phyloP scores from a whole-genome alignment of 2,113 vertebrate species.

The Colaptes auratus region DNA sequence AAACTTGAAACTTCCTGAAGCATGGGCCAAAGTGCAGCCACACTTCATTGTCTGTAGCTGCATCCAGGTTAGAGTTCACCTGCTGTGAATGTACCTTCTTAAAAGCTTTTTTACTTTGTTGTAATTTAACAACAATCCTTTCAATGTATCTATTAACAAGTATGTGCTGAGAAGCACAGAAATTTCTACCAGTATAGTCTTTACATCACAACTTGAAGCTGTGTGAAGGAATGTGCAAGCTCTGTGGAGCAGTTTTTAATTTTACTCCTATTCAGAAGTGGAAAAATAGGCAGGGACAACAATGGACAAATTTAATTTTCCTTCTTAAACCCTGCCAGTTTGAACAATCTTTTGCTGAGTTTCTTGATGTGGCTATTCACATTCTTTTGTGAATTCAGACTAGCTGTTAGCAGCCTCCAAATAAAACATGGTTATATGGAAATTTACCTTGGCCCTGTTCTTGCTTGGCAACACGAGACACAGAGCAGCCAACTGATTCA shows the following conservation, averaged over 20 bases:
- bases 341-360: slow-evolving; percentile 22
- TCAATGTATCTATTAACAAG: background rate
- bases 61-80: background rate
- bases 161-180: background rate
- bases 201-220: slow-evolving; percentile 18
- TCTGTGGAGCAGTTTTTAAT: background rate
- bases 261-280: slow-evolving; percentile 23
- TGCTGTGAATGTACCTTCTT: background rate
- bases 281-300: slow-evolving; percentile 41
- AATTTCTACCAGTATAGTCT: background rate
- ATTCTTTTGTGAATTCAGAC: slow-evolving; percentile 43
- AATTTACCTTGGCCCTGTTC: slow-evolving; percentile 53
- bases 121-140: background rate
- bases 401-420: slow-evolving; percentile 51
- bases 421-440: slow-evolving; percentile 50
- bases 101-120: background rate
- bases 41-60: background rate
- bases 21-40: background rate
- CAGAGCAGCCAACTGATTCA: background rate
- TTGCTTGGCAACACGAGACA: background rate
- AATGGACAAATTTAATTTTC: slow-evolving; percentile 46
- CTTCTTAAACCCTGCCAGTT: slow-evolving; percentile 25
- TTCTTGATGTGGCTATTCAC: slow-evolving; percentile 55
- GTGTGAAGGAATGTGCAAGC: background rate
- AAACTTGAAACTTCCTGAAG: background rate